phyloP scores from a whole-genome alignment of 2,888 invertebrate genomes.

The Petrolisthes cinctipes region DNA sequence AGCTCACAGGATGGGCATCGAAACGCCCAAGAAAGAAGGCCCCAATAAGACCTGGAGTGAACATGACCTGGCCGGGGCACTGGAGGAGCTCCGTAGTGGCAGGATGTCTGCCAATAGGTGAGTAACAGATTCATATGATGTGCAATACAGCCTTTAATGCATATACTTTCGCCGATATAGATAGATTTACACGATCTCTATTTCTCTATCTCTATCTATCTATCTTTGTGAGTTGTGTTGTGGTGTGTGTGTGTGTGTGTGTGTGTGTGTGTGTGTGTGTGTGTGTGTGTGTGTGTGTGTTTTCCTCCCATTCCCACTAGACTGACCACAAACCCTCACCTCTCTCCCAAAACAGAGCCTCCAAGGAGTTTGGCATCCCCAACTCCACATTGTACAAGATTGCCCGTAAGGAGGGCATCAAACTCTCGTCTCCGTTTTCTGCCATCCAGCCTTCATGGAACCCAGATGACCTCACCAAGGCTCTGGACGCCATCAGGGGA shows the following conservation, averaged over 20 bases:
- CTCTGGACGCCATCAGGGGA: conserved; percentile 75
- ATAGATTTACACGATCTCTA: background rate
- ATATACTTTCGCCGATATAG: background rate
- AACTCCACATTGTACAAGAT: conserved; percentile 93
- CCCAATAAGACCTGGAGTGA: conserved; percentile 90
- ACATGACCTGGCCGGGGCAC: conserved; percentile 83
- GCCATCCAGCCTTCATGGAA: conserved; percentile 91
- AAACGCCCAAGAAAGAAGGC: conserved; percentile 91
- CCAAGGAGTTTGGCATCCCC: conserved; percentile 86
- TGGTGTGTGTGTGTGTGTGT: no score
- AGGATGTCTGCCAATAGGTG: conserved; percentile 70
- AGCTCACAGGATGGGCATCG: conserved; percentile 86
- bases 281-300: conserved; percentile 17
- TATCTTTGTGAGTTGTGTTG: background rate
- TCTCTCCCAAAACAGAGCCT: conserved; percentile 76
- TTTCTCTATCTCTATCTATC: no score
- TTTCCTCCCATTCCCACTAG: background rate
- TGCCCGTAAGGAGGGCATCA: conserved; percentile 88
- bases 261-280: background rate
- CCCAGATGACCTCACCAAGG: conserved; percentile 71
- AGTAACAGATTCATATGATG: background rate
- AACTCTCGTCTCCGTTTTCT: conserved; percentile 89
- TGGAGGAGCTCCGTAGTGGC: conserved; percentile 85
- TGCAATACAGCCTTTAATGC: background rate
- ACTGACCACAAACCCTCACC: background rate